phyloP scores from a whole-genome alignment of 2,888 invertebrate species.

The Petrolisthes cinctipes region DNA sequence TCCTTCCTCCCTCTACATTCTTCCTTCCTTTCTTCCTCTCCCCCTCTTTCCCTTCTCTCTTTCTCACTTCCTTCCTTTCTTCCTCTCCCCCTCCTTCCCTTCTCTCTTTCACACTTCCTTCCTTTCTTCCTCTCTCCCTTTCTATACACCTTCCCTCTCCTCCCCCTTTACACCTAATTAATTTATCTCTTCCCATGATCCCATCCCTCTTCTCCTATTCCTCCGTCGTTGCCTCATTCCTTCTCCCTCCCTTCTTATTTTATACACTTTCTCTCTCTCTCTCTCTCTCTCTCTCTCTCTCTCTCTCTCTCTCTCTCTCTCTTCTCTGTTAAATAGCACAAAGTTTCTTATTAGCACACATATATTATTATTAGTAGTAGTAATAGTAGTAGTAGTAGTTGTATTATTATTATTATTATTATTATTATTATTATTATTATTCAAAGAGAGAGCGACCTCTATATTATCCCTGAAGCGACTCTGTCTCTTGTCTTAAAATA shows the following conservation, averaged over 20 bases:
- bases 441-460: neutral
- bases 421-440: neutral
- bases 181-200: neutral
- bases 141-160: neutral
- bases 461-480: too few relatives aligned
- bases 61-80: neutral
- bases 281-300: constrained; percentile 7
- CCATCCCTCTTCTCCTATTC: neutral
- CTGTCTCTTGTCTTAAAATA: too few relatives aligned
- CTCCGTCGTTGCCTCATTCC: neutral
- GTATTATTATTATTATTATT: too few relatives aligned
- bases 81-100: neutral
- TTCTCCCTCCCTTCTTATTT: neutral
- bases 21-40: neutral
- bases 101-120: neutral
- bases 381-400: too few relatives aligned
- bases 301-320: neutral
- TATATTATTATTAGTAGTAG: neutral
- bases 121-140: neutral
- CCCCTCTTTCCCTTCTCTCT: neutral
- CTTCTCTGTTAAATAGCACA: neutral
- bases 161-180: neutral
- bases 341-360: neutral
- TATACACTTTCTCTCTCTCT: neutral
- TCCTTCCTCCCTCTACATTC: neutral